Conservation (phyloP, 2,888 invertebrate genomes). For the Rosalia funebris region DNA sequence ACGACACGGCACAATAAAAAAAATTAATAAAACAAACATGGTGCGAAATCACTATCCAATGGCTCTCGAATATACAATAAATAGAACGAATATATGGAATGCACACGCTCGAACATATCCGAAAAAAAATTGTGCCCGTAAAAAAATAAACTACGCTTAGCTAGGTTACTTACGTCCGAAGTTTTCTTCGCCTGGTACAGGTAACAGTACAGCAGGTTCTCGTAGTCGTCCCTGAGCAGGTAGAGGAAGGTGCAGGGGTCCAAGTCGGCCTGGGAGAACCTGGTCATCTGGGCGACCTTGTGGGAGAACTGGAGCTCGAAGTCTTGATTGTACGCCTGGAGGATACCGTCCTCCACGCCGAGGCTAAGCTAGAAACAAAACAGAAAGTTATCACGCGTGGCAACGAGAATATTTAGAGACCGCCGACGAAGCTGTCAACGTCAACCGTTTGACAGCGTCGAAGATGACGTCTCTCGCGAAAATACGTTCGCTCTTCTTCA, state of each 20-base stretch:
- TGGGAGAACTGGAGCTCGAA: slow-evolving; percentile 77
- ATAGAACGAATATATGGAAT: no score
- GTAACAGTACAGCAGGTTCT: slow-evolving; percentile 79
- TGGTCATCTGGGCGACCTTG: slow-evolving; percentile 70
- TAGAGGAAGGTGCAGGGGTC: slow-evolving; percentile 73
- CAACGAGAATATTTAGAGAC: background rate
- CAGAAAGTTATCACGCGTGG: no score
- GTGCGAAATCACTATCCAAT: no score
- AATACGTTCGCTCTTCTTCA: background rate
- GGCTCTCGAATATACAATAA: no score
- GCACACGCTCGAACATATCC: no score
- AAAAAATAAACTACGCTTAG: no score
- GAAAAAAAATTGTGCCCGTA: no score
- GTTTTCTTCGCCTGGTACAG: slow-evolving; percentile 75
- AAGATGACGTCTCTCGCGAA: background rate
- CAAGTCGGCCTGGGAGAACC: slow-evolving; percentile 63
- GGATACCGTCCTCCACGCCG: slow-evolving; percentile 75
- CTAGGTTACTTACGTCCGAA: slow-evolving; percentile 74
- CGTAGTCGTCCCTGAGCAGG: slow-evolving; percentile 76
- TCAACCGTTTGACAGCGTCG: background rate
- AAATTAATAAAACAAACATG: no score
- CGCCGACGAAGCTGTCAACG: slow-evolving; percentile 1
- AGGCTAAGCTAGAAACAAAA: slow-evolving; percentile 73
- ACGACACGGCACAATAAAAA: no score
- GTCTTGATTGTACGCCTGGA: slow-evolving; percentile 76